Evolutionary conservation across 2,888 invertebrate species (phyloP), one percentile per base, ranked within the genome.

Genomic region (Chrysomela aeneicollis): DNA sequence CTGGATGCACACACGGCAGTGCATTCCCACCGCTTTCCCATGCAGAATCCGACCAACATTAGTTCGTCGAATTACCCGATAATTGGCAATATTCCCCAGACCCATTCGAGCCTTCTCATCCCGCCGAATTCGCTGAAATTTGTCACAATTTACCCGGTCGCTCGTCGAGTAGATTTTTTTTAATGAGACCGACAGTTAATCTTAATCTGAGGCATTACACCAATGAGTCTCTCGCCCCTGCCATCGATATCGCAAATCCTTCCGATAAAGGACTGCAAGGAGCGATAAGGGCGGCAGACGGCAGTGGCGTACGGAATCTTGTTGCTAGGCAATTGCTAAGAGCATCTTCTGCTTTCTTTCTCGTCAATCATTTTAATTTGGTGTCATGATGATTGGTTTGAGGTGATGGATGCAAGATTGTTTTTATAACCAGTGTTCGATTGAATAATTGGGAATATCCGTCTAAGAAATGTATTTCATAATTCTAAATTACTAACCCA

Each of bases 221-320:
- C 46, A 26, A 57, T 57, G 47, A 57, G 57, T 46, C 57, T 12
- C 46, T 17, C 30, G 26, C 37, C 72, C 65, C 59, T 62, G 64
- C 60, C 66, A 66, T 61, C 63, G 64, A 65, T 66, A 70, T 67
- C 59, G 66, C 67, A 66, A 70, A 70, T 66, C 67, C 67, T n/a
- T 42, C 42, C 9, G 42, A 42, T 42, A 42, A 42, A 42, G 42
- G 42, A 42, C 42, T 42, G 42, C 42, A 42, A 26, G 37, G 42
- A 52, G 35, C 21, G 35, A 52, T 42, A 42, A 42, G 42, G 15
- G 8, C 12, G 10, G 42, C 15, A 15, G n/a, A 42, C 2, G 12
- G 15, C 32, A 18, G 30, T 5, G 32, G 35, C 53, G 32, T 19
- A 18, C 53, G 2, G 6, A 17, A 26, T 19, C 3, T 26, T n/a